Conservation (phyloP, 2,888 invertebrate genomes). For the Morpho achilles region DNA sequence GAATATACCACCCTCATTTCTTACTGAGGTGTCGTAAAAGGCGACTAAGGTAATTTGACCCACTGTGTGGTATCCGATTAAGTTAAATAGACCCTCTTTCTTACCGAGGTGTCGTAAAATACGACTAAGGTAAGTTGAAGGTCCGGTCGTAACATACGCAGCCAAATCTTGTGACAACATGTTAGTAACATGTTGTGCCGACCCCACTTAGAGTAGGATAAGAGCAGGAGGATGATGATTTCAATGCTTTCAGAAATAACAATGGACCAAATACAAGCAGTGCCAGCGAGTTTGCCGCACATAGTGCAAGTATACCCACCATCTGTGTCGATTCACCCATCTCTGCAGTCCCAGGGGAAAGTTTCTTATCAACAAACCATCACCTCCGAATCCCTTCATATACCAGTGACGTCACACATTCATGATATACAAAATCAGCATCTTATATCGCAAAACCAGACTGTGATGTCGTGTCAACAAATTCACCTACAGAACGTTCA, state of each 20-base stretch:
- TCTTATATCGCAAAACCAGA: slow-evolving; percentile 52
- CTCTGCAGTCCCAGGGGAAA: slow-evolving; percentile 52
- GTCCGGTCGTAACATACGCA: no score
- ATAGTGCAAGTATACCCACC: slow-evolving; percentile 62
- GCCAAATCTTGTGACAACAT: no score
- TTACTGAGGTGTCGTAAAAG: no score
- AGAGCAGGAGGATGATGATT: no score
- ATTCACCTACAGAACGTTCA: slow-evolving; percentile 49
- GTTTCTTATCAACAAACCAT: slow-evolving; percentile 57
- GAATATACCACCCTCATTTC: no score
- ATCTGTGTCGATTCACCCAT: slow-evolving; percentile 51
- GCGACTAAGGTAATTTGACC: no score
- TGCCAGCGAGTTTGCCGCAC: slow-evolving; percentile 47
- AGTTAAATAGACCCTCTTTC: no score
- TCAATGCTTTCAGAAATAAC: background rate
- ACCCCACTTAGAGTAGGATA: no score
- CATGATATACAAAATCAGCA: slow-evolving; percentile 47
- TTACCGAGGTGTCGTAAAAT: no score
- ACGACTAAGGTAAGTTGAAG: no score
- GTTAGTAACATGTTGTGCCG: no score
- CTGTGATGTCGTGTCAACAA: slow-evolving; percentile 64
- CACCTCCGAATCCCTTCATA: slow-evolving; percentile 49
- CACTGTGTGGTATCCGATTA: no score
- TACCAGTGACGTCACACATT: slow-evolving; percentile 44
- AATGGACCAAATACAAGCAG: slow-evolving; percentile 61